Percentiles rank a stretch among this genome's conserved stretches.
Evolutionary conservation across 2,113 vertebrate genomes (phyloP).

Genomic region (Thamnaconus septentrionalis): DNA sequence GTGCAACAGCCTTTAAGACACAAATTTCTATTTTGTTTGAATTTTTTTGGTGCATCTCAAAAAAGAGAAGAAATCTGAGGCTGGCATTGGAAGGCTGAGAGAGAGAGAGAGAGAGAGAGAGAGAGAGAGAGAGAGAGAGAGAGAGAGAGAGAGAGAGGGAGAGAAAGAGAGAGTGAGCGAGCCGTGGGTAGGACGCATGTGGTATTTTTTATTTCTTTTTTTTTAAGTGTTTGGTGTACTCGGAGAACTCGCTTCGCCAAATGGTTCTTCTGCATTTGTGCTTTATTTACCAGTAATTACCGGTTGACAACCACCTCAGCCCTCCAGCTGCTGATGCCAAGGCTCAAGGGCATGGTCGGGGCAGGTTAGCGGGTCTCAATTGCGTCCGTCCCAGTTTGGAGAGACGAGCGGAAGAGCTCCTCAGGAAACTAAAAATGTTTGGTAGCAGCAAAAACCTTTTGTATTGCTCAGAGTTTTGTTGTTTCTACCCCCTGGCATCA

Average conservation of each 20-base stretch:
- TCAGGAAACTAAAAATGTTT: no score
- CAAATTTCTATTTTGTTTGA: neutral
- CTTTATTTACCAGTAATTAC: conserved; percentile 35
- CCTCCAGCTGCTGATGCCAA: conserved; percentile 46
- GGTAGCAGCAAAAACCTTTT: no score
- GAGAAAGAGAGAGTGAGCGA: neutral
- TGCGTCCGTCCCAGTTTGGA: no score
- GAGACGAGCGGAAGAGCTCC: no score
- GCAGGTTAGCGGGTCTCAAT: neutral
- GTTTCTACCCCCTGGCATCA: no score
- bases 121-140: neutral
- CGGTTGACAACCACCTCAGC: conserved; percentile 23
- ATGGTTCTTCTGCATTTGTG: conserved; percentile 43
- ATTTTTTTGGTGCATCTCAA: conserved; percentile 30
- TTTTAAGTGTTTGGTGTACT: conserved; percentile 38
- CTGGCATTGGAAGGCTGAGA: conserved; percentile 9
- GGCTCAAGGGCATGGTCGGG: conserved; percentile 11
- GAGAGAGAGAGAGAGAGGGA: neutral
- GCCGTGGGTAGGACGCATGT: conserved; percentile 44
- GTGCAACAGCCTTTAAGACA: conserved; percentile 59
- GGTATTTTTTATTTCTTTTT: conserved; percentile 16
- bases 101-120: neutral
- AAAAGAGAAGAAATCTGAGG: conserved; percentile 7
- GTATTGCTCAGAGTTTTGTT: no score
- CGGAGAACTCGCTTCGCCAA: conserved; percentile 29